Evolutionary conservation across 2,113 vertebrate species (phyloP).

Genomic region (Lethenteron camtschaticum): DNA sequence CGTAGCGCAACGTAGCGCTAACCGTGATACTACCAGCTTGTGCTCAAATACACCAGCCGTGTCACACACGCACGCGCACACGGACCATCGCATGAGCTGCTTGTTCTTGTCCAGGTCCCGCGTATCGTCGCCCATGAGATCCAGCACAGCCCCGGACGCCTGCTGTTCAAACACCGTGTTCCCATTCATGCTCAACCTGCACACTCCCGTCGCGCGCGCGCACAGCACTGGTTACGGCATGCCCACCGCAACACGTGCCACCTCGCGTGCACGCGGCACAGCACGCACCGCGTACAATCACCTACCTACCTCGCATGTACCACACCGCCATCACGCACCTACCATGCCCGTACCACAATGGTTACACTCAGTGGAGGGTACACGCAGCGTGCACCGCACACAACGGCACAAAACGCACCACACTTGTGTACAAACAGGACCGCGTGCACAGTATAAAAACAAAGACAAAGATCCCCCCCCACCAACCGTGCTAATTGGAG

Average conservation of each 20-base stretch:
- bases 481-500: too few relatives aligned
- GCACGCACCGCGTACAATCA: too few relatives aligned
- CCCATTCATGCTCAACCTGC: conserved; percentile 34
- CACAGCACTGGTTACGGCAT: background rate
- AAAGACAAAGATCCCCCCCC: background rate
- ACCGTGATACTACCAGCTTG: too few relatives aligned
- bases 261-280: background rate
- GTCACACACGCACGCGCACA: background rate
- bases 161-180: conserved; percentile 55
- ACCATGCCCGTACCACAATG: too few relatives aligned
- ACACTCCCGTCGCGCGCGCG: background rate
- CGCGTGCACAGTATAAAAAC: background rate
- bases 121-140: conserved; percentile 55
- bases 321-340: too few relatives aligned
- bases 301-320: too few relatives aligned
- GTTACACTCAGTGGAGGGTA: too few relatives aligned
- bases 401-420: too few relatives aligned
- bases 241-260: background rate
- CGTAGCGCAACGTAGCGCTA: too few relatives aligned
- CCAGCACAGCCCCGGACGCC: conserved; percentile 46
- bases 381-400: too few relatives aligned
- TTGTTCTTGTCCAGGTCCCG: conserved; percentile 33
- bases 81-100: conserved; percentile 48
- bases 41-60: background rate
- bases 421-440: too few relatives aligned